Percentiles rank a stretch among this genome's conserved stretches.
Conservation (phyloP, 2,797 vertebrate species). For the Benthosema pterotum region DNA sequence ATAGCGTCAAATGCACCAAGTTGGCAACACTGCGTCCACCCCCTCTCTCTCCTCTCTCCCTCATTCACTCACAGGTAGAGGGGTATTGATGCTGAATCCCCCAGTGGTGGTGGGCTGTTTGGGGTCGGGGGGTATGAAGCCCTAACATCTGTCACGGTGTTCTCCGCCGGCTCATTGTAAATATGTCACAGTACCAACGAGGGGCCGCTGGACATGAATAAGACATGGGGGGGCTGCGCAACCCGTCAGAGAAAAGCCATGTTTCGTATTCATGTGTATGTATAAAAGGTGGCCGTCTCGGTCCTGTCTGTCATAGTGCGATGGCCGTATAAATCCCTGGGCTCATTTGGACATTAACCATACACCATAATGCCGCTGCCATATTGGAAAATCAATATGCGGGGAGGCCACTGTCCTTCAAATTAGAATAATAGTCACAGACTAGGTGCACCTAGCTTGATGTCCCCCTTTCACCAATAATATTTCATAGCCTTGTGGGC, state of each 20-base stretch:
- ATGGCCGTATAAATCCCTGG: constrained; percentile 15
- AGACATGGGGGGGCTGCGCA: constrained; percentile 50
- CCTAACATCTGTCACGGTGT: constrained; percentile 73
- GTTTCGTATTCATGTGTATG: constrained; percentile 40
- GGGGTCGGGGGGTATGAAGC: constrained; percentile 61
- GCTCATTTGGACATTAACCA: constrained; percentile 29
- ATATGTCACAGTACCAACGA: constrained; percentile 60
- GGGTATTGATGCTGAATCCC: constrained; percentile 69
- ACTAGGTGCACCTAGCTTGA: constrained; percentile 5
- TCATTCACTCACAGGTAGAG: constrained; percentile 52
- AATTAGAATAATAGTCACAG: constrained; percentile 26
- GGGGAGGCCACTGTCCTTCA: constrained; percentile 47
- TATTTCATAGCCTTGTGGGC: too few species aligned
- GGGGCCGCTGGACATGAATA: constrained; percentile 60
- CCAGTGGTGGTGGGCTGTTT: constrained; percentile 56
- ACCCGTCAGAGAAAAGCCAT: constrained; percentile 43
- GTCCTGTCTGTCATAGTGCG: constrained; percentile 33
- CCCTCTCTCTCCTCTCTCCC: constrained; percentile 31
- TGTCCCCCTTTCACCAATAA: constrained; percentile 28
- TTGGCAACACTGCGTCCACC: too few species aligned
- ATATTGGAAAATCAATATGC: constrained; percentile 48
- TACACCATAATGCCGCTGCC: constrained; percentile 34
- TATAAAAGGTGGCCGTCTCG: constrained; percentile 24
- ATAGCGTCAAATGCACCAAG: too few species aligned
- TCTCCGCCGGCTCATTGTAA: constrained; percentile 64